Evolutionary conservation across 2,113 vertebrate genomes (phyloP).

Genomic region (Dasypus novemcinctus): DNA sequence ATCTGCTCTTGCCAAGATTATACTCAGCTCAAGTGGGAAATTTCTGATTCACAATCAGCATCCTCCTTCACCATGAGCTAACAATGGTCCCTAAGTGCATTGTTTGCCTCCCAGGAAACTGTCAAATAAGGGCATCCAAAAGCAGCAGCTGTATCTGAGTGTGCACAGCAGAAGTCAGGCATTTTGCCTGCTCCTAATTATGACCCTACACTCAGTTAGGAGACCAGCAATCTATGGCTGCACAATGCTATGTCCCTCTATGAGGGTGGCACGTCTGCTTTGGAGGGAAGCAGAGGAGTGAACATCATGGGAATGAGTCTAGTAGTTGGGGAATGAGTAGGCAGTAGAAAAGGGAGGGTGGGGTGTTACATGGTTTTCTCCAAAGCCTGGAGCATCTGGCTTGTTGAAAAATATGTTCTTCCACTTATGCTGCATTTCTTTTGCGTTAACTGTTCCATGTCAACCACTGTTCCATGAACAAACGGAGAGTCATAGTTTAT

Average conservation of each 20-base stretch:
- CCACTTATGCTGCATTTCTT: not conserved
- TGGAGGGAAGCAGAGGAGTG: not conserved
- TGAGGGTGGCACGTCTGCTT: not conserved
- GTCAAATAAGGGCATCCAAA: not conserved
- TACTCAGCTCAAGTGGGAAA: not conserved
- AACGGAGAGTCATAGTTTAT: constrained; percentile 28
- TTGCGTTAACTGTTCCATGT: not conserved
- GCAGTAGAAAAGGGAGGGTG: not conserved
- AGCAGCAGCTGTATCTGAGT: not conserved
- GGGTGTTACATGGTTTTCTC: not conserved
- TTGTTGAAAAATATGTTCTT: constrained; percentile 1
- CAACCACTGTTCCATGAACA: not conserved
- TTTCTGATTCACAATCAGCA: not conserved
- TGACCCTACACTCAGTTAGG: not conserved
- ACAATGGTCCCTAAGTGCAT: not conserved
- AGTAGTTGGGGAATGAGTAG: not conserved
- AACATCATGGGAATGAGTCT: not conserved
- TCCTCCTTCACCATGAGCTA: not conserved
- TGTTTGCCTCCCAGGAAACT: not conserved
- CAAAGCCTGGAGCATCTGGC: not conserved
- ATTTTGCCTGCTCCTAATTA: not conserved
- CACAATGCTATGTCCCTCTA: fast-evolving
- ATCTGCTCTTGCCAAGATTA: constrained; percentile 6
- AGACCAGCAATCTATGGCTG: not conserved
- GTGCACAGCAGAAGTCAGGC: not conserved